Evolutionary conservation across 1,140 invertebrate genomes (phyloP).

Genomic region (Caenorhabditis latens): DNA sequence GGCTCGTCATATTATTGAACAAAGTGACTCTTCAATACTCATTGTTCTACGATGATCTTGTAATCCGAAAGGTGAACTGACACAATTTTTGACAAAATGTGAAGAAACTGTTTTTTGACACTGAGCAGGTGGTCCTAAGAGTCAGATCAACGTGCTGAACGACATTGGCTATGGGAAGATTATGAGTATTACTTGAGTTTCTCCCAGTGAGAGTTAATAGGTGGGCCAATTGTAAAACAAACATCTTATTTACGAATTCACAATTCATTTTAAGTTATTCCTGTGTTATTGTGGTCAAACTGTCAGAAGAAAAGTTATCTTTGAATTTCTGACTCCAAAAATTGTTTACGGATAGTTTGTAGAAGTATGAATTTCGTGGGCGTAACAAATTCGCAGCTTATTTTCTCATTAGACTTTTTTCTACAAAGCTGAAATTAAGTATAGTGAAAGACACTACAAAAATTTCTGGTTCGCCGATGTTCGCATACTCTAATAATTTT

Average conservation of each 20-base stretch:
- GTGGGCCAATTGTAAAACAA: too few species aligned
- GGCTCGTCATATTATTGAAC: constrained; percentile 53
- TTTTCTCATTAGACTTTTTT: constrained; percentile 10
- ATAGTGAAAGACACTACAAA: not conserved
- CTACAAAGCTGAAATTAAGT: not conserved
- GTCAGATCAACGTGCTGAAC: not conserved
- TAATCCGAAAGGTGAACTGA: constrained; percentile 17
- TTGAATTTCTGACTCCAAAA: not conserved
- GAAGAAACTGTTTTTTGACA: too few species aligned
- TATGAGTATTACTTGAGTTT: too few species aligned
- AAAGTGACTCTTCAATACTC: constrained; percentile 35
- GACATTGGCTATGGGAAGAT: too few species aligned
- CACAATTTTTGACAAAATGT: not conserved
- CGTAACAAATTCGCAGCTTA: not conserved
- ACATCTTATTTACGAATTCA: too few species aligned
- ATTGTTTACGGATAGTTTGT: not conserved
- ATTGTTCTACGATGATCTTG: constrained; percentile 4
- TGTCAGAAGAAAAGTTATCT: not conserved
- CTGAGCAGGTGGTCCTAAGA: not conserved
- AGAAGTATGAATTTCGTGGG: not conserved
- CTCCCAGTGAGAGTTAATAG: too few species aligned
- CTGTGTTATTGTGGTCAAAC: not conserved
- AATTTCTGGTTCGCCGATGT: too few species aligned
- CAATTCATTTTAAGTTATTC: too few species aligned
- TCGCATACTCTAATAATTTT: too few species aligned